Evolutionary conservation across 2,113 vertebrate genomes (phyloP), one percentile per base, ranked within the genome.

Genomic region (Ploceus nigricollis): DNA sequence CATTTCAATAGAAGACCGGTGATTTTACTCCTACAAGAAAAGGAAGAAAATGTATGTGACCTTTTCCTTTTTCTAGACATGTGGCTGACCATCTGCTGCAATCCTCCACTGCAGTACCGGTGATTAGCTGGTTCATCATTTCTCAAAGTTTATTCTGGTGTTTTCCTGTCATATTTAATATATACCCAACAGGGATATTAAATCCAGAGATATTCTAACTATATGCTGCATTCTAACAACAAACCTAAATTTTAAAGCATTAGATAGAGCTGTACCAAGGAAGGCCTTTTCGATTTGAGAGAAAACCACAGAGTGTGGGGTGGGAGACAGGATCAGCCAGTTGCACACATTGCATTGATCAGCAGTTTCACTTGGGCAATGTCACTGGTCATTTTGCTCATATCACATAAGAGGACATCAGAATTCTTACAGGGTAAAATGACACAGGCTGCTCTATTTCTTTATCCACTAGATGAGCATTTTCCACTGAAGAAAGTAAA

Each of bases 41-140:
- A 84, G 27, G 10, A 45, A 61, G 25, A 57, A 75, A 24, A 15
- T 63, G 78, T 78, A 33, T 39, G 37, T 83, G 69, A 66, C 69
- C 25, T 87, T 95, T 75, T 81, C 35, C 33, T 71, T 80, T 17
- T 65, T 90, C 39, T 35, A 81, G 63, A 66, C 12, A 25, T 53
- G 76, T 65, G n/a, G 23, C n/a, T 92, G 78, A 24, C 50, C 51
- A 81, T 73, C 83, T 94, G 68, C 60, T 84, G 57, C 27, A 42
- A 35, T 70, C 13, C 37, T 82, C 6, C 21, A 20, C 30, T 63
- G 33, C 27, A 61, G 20, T 28, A 58, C 8, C 3, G 1, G 9
- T 23, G 33, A 91, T 73, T 53, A 77, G 9, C 13, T 10, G 45
- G 35, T 27, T 78, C 72, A 61, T 65, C 2, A 19, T 50, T 83